Base-by-base conservation (phyloP, 2,888 invertebrate species). In the Idaea aversata region DNA sequence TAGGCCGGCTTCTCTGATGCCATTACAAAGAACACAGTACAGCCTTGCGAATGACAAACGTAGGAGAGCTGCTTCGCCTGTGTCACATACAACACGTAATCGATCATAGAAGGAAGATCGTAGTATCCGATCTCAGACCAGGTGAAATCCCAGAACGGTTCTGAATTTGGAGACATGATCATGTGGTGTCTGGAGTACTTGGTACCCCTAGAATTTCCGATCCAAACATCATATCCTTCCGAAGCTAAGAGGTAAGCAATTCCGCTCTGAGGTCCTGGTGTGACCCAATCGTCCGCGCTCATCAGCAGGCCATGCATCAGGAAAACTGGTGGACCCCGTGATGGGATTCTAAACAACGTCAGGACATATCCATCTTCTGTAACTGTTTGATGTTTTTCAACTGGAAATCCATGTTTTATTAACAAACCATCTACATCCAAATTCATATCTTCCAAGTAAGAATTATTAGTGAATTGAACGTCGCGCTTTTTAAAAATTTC, bases 71-170 rank as follows among this genome's bases (percentile, higher is more conserved):
- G 86, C 0, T 90, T 72, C 13, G 93, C 88, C 0, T 93, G 91
- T 0, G 96, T 96, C 3, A 70, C 69, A 0, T 81, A 67, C 3
- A 95, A 80, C 1, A 95, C 90, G 78, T 95, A 94, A 79, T 97
- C 95, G 61, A 98, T 95, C 85, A 95, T 95, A 0, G 96, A 94
- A 0, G 97, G 97, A 6, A 98, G 76, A 83, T 98, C 98, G 72
- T 90, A 94, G 63, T 91, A 83, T 0, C 95, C 96, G 81, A 97
- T 97, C 78, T 97, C 95, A 79, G 97, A 96, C 95, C 95, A 97
- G 72, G 96, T 96, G 75, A 94, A 95, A 63, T 94, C 82, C 95
- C 95, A 95, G 78, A 92, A 95, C 34, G 87, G 78, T 4, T 75
- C 66, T 5, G 70, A 68, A 4, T 76, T 75, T 0, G 90, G 83